phyloP scores from a whole-genome alignment of 2,113 vertebrate species.

The Ivindomyrus marchei region DNA sequence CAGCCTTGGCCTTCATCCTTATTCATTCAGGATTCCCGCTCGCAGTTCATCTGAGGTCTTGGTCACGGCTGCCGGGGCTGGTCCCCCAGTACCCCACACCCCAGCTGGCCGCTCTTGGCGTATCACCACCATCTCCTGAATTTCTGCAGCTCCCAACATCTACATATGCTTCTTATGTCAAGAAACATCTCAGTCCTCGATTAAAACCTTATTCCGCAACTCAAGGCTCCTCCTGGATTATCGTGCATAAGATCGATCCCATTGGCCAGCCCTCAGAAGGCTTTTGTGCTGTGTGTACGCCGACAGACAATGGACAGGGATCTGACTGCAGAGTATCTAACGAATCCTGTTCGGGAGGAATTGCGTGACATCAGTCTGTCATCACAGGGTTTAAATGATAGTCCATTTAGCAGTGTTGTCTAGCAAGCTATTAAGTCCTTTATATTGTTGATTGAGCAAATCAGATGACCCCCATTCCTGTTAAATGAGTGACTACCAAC shows the following conservation, averaged over 20 bases:
- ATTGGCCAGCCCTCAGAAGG: not conserved
- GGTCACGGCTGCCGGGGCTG: constrained; percentile 52
- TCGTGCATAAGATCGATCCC: not conserved
- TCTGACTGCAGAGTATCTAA: not conserved
- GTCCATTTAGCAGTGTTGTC: not conserved
- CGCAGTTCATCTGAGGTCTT: constrained; percentile 60
- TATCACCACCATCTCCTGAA: not conserved
- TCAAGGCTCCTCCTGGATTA: not conserved
- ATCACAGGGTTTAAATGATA: not conserved
- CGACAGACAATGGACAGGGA: not conserved
- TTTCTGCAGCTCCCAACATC: not conserved
- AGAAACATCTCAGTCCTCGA: not conserved
- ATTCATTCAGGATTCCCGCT: constrained; percentile 40
- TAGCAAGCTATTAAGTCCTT: not conserved
- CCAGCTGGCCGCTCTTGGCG: not conserved
- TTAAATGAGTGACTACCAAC: not conserved
- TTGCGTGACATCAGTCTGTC: not conserved
- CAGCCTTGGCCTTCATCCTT: constrained; percentile 36
- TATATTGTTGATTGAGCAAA: not conserved
- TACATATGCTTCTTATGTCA: not conserved
- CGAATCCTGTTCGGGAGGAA: not conserved
- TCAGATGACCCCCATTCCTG: not conserved
- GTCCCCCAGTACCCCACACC: constrained; percentile 34
- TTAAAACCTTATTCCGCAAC: not conserved
- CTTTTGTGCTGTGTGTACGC: not conserved